Evolutionary conservation across 2,888 invertebrate species (phyloP), one percentile per base, ranked within the genome.

Genomic region (Platycheirus rosarum): DNA sequence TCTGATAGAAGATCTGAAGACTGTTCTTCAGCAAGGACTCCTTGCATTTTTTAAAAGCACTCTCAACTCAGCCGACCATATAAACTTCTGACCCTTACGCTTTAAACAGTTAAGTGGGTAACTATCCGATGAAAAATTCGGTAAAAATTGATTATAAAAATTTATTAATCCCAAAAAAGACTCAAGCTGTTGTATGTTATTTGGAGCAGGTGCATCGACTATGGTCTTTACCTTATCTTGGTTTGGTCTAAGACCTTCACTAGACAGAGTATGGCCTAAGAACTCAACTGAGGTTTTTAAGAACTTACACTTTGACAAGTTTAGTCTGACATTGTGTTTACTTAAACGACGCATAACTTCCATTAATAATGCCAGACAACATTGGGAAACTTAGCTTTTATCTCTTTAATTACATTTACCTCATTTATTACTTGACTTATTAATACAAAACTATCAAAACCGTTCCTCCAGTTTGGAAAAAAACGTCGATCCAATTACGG

Each of bases 151-250:
- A 7, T 42, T 13, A 7, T 42, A 42, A 16, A 42, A 42, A 7
- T 42, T 42, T 4, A 46, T 42, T 42, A 16, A 37, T 8, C 37
- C 42, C 26, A 57, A 8, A 57, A 57, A 40, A 9, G 62, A 62
- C 44, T 29, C 29, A 18, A 32, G 46, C 46, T 62, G 60, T n/a
- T 32, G 44, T n/a, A n/a, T n/a, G n/a, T n/a, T n/a, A n/a, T n/a
- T n/a, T n/a, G n/a, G n/a, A n/a, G n/a, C n/a, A n/a, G n/a, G 46
- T 35, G 57, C 57, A 23, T 60, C 40, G 14, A 40, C 14, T 14
- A 40, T 32, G 32, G 32, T 11, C 11, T 32, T 32, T 7, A 32
- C 32, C 32, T 32, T 32, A 37, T 48, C 16, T 35, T 48, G n/a
- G 9, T 48, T 48, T 32, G 63, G 48, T 9, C 48, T 48, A 7